Evolutionary conservation across 1,140 invertebrate species (phyloP).

Genomic region (Ganaspis sp.): DNA sequence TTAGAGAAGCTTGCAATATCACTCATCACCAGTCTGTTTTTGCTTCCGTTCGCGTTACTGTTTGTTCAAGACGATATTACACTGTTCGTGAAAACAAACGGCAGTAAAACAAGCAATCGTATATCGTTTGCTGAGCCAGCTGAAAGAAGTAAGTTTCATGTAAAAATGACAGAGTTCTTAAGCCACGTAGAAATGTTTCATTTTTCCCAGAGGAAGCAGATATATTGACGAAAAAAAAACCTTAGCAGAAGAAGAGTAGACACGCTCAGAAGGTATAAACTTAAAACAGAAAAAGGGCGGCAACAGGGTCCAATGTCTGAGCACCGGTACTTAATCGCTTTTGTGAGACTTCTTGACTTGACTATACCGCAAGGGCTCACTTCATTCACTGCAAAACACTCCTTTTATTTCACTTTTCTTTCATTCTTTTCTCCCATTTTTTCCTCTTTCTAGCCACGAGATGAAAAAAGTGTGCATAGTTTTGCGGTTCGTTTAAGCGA

Average conservation of each 20-base stretch:
- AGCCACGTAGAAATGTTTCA: not conserved
- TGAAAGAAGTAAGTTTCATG: not conserved
- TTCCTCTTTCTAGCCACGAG: not conserved
- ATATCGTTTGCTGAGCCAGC: not conserved
- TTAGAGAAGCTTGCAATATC: conserved; percentile 8
- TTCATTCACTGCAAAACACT: conserved; percentile 23
- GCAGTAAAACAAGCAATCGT: conserved; percentile 2
- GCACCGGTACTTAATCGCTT: conserved; percentile 22
- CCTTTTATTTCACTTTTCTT: conserved; percentile 1
- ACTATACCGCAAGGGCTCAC: conserved; percentile 16
- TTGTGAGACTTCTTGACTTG: conserved; percentile 28
- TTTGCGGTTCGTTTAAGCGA: conserved; percentile 24
- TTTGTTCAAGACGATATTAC: conserved; percentile 10
- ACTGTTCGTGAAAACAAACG: conserved; percentile 22
- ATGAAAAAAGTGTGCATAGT: conserved; percentile 19
- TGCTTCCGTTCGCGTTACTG: not conserved
- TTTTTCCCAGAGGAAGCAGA: not conserved
- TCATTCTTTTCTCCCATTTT: not conserved
- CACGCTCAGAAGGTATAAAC: not conserved
- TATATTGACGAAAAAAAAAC: not conserved
- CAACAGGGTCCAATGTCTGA: conserved; percentile 13
- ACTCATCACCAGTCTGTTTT: not conserved
- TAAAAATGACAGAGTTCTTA: not conserved
- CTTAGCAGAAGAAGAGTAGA: not conserved
- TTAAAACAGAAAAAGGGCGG: conserved; percentile 5